A percentile compares a stretch with the other conserved stretches of the same genome.
Conservation (phyloP, 2,888 invertebrate species). For the Hydrotaea diabolus region DNA sequence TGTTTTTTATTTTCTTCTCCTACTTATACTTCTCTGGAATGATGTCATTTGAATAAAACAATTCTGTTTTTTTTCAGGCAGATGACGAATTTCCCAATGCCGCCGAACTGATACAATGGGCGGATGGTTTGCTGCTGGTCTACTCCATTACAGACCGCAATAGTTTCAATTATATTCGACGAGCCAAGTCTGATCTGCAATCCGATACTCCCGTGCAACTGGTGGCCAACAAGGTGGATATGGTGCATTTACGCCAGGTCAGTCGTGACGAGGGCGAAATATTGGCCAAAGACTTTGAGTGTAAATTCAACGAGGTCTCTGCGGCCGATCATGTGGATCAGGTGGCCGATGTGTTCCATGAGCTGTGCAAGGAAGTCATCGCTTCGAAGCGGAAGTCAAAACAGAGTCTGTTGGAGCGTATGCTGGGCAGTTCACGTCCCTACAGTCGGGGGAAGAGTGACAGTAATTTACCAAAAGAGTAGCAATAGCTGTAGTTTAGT, state of each 20-base stretch:
- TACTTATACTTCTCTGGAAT: slow-evolving; percentile 12
- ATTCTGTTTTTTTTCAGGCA: too few relatives aligned
- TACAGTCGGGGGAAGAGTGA: slow-evolving; percentile 94
- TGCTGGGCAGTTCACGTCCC: slow-evolving; percentile 89
- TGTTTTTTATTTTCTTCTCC: slow-evolving; percentile 17
- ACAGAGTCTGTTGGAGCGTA: slow-evolving; percentile 90
- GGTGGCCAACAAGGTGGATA: slow-evolving; percentile 94
- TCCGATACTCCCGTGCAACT: slow-evolving; percentile 90
- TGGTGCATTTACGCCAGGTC: slow-evolving; percentile 94
- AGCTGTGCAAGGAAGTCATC: slow-evolving; percentile 91
- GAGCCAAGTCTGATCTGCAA: slow-evolving; percentile 86
- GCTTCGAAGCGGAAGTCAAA: slow-evolving; percentile 90
- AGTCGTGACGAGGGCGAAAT: slow-evolving; percentile 94
- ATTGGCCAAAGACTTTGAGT: slow-evolving; percentile 93
- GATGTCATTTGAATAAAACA: slow-evolving; percentile 46
- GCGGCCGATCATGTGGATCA: slow-evolving; percentile 93
- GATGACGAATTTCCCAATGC: slow-evolving; percentile 87
- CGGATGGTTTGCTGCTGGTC: slow-evolving; percentile 92
- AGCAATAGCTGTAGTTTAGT: too few relatives aligned
- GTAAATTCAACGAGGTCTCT: slow-evolving; percentile 92
- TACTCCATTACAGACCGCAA: slow-evolving; percentile 94
- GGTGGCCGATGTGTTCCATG: slow-evolving; percentile 92
- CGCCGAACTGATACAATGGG: slow-evolving; percentile 90
- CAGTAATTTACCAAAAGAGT: slow-evolving; percentile 92
- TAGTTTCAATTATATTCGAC: slow-evolving; percentile 91